Evolutionary conservation across 2,888 invertebrate species (phyloP), one percentile per base, ranked within the genome.

Genomic region (Ceratothoa steindachneri): DNA sequence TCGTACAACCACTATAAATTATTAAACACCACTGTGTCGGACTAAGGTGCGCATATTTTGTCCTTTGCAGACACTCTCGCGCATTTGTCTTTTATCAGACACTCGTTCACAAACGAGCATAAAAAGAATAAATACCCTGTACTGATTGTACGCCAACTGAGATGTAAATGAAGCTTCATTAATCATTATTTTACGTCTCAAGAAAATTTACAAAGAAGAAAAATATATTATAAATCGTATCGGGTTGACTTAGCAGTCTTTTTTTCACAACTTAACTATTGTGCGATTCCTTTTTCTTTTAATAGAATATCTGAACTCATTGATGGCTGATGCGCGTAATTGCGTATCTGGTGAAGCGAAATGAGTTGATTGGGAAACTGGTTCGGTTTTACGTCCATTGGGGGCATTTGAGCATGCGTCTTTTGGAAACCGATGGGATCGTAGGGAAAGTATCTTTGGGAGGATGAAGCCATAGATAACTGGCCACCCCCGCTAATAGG

Each of bases 311-410:
- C 87, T 91, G 89, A 80, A 92, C 90, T 77, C 78, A 78, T 78
- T 72, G 77, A 73, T 64, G 95, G 95, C 84, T 95, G 95, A 84
- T 94, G 94, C 80, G 94, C 93, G 86, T 95, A 97, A 86, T 96
- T 96, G 85, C 96, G 89, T 83, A 97, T 97, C 87, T 97, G 96
- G 86, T 97, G 96, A 81, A 97, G 88, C 81, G 95, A 94, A 85
- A 95, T 95, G 86, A 95, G 87, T 85, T 95, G 95, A 85, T 95
- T 95, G 76, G 95, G 95, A 85, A 95, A 95, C 68, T 88, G 87
- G 83, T 87, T 87, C 73, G 83, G 82, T 75, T 84, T 84, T 76
- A 83, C 82, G 77, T 83, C 84, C 83, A 83, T 83, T 53, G 83
- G 81, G 67, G 83, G 80, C 82, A 83, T 82, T 78, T 82, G 83